Evolutionary conservation across 2,797 vertebrate genomes (phyloP), one percentile per base, ranked within the genome.

Genomic region (Coluber constrictor): DNA sequence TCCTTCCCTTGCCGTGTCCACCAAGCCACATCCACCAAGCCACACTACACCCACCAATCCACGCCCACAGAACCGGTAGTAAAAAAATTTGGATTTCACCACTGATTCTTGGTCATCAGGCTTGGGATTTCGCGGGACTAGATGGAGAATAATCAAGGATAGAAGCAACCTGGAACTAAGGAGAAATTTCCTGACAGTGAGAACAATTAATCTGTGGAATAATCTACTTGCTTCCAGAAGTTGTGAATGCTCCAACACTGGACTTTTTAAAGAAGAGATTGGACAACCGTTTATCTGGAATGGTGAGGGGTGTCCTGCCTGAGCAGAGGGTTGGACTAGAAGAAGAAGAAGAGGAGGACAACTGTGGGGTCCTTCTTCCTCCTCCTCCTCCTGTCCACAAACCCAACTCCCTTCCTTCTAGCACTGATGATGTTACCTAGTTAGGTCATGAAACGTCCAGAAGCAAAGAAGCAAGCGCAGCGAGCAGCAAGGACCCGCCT

Each of bases 271-370:
- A 15, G 29, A 66, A 66, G 29, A 66, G 29, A 2, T 5, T 15
- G 63, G 29, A 66, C 29, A 66, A 2, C 29, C 29, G 11, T 66
- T 15, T n/a, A 15, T 66, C 61, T 1, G 12, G 5, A n/a, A 15
- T n/a, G 0, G 10, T n/a, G 2, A 5, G 4, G 1, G 5, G 63
- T n/a, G 0, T 66, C 29, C 29, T n/a, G 29, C 29, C 63, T 2
- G 29, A n/a, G 2, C 12, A 66, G 12, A 15, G 2, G 29, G 63
- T 66, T 66, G 29, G 63, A 66, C 29, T 66, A n/a, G 63, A 66
- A 15, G 29, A 51, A 51, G 47, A 1, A 47, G 47, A 47, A 1
- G 6, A 47, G 47, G 47, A 51, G 47, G 6, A 51, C 4, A 47
- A 47, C 47, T 47, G 47, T 47, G 0, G 47, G 47, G 47, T 47